Evolutionary conservation across 2,113 vertebrate species (phyloP).

Genomic region (Ploceus nigricollis): DNA sequence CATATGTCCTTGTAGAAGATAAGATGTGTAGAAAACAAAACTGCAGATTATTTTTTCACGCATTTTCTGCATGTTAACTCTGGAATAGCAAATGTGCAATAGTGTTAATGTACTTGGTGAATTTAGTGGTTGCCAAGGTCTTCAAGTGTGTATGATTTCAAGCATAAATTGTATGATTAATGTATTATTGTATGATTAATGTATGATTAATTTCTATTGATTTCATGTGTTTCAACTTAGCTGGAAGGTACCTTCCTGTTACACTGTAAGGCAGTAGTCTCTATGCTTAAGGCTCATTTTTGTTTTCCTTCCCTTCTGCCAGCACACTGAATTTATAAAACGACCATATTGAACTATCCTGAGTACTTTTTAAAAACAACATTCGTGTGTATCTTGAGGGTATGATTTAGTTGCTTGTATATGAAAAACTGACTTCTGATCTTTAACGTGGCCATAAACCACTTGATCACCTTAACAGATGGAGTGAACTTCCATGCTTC

Average conservation of each 20-base stretch:
- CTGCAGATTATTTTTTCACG: neutral
- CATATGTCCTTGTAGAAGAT: neutral
- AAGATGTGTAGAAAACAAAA: neutral
- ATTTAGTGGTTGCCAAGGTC: slow-evolving; percentile 1
- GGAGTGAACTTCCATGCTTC: neutral
- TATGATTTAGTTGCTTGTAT: neutral
- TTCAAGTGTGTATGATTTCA: neutral
- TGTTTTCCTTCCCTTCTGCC: neutral
- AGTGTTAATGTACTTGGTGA: neutral
- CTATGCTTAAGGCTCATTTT: neutral
- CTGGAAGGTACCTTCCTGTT: neutral
- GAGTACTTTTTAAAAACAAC: neutral
- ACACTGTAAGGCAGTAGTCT: neutral
- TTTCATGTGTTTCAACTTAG: slow-evolving; percentile 40
- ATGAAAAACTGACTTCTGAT: neutral
- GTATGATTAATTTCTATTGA: slow-evolving; percentile 6
- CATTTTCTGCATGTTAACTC: slow-evolving; percentile 16
- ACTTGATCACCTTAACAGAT: neutral
- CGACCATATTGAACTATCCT: neutral
- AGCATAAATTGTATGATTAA: neutral
- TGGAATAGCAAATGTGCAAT: neutral
- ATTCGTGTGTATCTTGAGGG: neutral
- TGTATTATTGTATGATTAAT: no score
- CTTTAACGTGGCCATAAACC: neutral
- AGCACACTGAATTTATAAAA: neutral